phyloP scores from a whole-genome alignment of 2,113 vertebrate genomes.

The Gambusia holbrooki region DNA sequence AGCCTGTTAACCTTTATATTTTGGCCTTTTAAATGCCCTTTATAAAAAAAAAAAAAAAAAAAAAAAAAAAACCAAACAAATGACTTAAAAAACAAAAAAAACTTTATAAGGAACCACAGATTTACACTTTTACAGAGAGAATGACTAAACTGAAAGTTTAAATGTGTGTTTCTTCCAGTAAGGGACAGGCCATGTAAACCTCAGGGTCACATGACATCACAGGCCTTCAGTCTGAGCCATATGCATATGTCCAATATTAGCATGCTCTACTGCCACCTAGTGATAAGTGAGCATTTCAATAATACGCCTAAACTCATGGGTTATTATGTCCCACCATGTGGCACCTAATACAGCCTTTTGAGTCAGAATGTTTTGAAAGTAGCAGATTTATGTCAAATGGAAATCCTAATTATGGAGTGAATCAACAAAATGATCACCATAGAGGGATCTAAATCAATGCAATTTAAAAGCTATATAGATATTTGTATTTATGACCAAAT shows the following conservation, averaged over 20 bases:
- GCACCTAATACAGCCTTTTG: background rate
- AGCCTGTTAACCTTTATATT: background rate
- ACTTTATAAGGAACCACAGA: background rate
- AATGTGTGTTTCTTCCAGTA: background rate
- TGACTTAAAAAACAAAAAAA: no score
- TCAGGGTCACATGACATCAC: conserved; percentile 24
- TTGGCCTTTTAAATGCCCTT: background rate
- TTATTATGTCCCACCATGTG: conserved; percentile 4
- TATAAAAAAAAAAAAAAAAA: background rate
- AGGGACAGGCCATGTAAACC: conserved; percentile 13
- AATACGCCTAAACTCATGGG: conserved; percentile 7
- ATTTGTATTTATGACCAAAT: conserved; percentile 20
- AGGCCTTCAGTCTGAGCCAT: conserved; percentile 32
- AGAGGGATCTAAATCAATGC: background rate
- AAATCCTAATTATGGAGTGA: background rate
- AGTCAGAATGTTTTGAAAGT: background rate
- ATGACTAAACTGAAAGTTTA: background rate
- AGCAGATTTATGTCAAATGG: background rate
- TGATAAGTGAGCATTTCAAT: conserved; percentile 65
- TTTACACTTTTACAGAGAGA: background rate
- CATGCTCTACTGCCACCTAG: conserved; percentile 91
- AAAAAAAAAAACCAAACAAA: background rate
- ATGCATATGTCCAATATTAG: conserved; percentile 72
- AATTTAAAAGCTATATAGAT: background rate
- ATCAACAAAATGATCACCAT: background rate